Percentiles rank a stretch among this genome's conserved stretches.
Evolutionary conservation across 2,797 vertebrate genomes (phyloP).

Genomic region (Harpia harpyja): DNA sequence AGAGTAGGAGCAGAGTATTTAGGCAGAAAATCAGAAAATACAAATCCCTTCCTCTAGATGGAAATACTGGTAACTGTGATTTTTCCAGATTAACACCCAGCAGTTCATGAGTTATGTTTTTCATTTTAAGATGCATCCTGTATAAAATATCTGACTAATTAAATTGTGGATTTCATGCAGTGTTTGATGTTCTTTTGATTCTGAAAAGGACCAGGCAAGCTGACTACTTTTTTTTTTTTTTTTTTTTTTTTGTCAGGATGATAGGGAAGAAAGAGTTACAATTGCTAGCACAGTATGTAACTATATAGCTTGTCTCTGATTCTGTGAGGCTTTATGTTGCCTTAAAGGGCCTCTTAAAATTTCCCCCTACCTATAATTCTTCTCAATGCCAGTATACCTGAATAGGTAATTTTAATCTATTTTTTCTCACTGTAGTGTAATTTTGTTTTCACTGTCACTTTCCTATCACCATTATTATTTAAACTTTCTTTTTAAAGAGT

Average conservation of each 20-base stretch:
- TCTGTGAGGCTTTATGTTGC: neutral
- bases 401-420: neutral
- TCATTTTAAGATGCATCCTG: constrained; percentile 46
- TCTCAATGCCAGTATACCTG: neutral
- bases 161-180: constrained; percentile 18
- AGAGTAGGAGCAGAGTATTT: neutral
- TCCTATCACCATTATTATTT: neutral
- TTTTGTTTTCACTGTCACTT: neutral
- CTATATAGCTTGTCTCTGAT: neutral
- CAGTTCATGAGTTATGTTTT: constrained; percentile 22
- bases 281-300: neutral
- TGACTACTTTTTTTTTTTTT: neutral
- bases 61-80: constrained; percentile 10
- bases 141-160: constrained; percentile 47
- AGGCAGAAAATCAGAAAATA: constrained; percentile 1
- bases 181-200: constrained; percentile 17
- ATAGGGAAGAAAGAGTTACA: neutral
- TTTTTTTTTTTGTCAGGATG: neutral
- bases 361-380: neutral
- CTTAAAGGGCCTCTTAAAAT: neutral
- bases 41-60: neutral
- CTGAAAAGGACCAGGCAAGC: constrained; percentile 34
- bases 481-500: neutral
- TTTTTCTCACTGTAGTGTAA: neutral
- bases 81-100: constrained; percentile 23